Conservation (phyloP, 2,797 vertebrate species). For the Gymnopithys bicolor region DNA sequence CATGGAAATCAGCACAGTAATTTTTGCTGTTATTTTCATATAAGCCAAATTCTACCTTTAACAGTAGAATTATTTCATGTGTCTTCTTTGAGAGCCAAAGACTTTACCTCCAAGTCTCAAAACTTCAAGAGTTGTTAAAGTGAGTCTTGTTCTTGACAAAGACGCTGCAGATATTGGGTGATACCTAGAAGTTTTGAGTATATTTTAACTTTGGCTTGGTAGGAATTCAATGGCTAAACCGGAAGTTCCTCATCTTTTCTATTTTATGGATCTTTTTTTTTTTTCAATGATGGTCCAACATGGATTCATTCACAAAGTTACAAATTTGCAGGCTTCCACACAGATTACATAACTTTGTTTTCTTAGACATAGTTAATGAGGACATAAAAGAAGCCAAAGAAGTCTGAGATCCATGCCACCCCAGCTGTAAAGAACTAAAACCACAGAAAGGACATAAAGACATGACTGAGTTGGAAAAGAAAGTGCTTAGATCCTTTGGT, state of each 20-base stretch:
- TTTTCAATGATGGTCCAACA: background rate
- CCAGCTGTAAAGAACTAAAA: background rate
- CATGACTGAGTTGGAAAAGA: background rate
- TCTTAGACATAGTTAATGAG: background rate
- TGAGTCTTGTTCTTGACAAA: background rate
- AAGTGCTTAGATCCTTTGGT: background rate
- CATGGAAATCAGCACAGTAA: background rate
- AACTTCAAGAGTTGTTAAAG: background rate
- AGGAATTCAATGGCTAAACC: background rate
- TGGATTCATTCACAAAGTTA: background rate
- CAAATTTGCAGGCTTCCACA: background rate
- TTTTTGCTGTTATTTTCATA: background rate
- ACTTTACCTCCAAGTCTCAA: background rate
- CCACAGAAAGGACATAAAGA: background rate
- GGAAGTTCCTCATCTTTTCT: background rate
- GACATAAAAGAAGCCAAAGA: background rate
- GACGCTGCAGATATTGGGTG: background rate
- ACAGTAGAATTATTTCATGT: background rate
- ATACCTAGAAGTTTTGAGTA: background rate
- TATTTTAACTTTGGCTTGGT: background rate
- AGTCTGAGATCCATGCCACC: background rate
- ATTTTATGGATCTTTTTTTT: background rate
- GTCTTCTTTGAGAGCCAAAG: background rate
- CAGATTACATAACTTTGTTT: background rate
- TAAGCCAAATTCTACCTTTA: background rate